Base-by-base conservation (phyloP, 2,113 vertebrate species). In the Hyperoodon ampullatus region DNA sequence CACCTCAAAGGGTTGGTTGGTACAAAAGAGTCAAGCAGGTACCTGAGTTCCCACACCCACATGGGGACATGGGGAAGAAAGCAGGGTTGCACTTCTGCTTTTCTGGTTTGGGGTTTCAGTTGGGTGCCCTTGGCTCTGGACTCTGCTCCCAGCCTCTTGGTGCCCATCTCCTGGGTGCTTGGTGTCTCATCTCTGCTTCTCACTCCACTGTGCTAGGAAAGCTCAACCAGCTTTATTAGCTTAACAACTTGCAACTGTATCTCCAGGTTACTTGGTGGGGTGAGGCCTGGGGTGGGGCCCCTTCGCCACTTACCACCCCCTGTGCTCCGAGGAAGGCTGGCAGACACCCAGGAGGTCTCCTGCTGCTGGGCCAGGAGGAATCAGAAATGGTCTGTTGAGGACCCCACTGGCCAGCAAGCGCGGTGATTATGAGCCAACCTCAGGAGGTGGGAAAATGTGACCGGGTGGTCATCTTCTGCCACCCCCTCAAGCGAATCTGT, bases 51-150 rank as follows among this genome's bases (percentile, higher is more conserved):
- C 55, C 94, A 68, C 28, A 35, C 80, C 63, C 88, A 12, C 42
- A 58, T 1, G 33, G 35, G 63, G 47, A 26, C 12, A 0, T 2
- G 75, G 70, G 58, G 75, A 65, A 47, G 70, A 86, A 16, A 80
- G 53, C 58, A 13, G 74, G 74, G n/a, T 30, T 11, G 19, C 5
- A 35, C 68, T 89, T 97, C 97, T 93, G 91, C 81, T 97, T 97
- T 96, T 58, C 61, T 75, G 77, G 8, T 19, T 78, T 63, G 16
- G 13, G 47, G 85, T 88, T 93, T 95, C 15, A 39, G 44, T 14
- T 35, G 84, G 42, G 47, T 0, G 9, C 60, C 50, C 47, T 65
- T 1, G 3, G 35, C 42, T 10, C 53, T 21, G 42, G 90, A 87
- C 88, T 94, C 90, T 87, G 93, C 11, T 84, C 53, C 30, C 19